Base-by-base conservation (phyloP, 2,113 vertebrate genomes). In the Mastomys coucha region DNA sequence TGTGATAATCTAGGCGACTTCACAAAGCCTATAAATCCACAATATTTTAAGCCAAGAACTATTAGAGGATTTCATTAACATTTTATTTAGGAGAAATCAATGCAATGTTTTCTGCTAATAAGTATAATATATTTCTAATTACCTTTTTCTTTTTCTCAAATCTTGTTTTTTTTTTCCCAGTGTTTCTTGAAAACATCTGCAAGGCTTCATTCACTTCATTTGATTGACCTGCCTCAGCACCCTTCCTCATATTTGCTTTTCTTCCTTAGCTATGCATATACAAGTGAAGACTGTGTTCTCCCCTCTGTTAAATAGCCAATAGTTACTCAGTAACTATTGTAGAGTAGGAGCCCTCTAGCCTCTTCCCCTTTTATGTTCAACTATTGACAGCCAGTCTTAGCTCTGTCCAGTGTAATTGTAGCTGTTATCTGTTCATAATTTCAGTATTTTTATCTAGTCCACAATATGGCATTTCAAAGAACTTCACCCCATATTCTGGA, bases 41-140 rank as follows among this genome's bases (percentile, higher is more conserved):
- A 5, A 82, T 86, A 26, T 63, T 96, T 91, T 58, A 96, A 93
- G 39, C 4, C 28, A 96, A 93, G 12, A 90, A 89, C 33, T 92
- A 28, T 84, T 93, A 45, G 28, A 97, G 49, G 69, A 94, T 16
- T 2, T 19, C 2, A 51, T 92, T 94, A 91, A 91, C 45, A 92
- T 92, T 81, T 84, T 93, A 95, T 88, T 73, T 89, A 78, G 87
- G 7, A 88, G 56, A 96, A 95, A 87, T 87, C 39, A 94, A 76
- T 91, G 56, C 67, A 94, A 45, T 90, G 39, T 72, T 97, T 93
- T 72, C 91, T 84, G 20, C 42, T 80, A 76, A 53, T 58, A 94
- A 88, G 17, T 31, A 89, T 67, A 60, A 82, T 70, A 77, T 65
- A 96, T 78, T 87, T 94, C 49, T 82, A 96, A 95, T 94, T 95